A percentile compares a stretch with the other conserved stretches of the same genome.
Conservation (phyloP, 2,113 vertebrate species). For the Gnathonemus longibarbis region DNA sequence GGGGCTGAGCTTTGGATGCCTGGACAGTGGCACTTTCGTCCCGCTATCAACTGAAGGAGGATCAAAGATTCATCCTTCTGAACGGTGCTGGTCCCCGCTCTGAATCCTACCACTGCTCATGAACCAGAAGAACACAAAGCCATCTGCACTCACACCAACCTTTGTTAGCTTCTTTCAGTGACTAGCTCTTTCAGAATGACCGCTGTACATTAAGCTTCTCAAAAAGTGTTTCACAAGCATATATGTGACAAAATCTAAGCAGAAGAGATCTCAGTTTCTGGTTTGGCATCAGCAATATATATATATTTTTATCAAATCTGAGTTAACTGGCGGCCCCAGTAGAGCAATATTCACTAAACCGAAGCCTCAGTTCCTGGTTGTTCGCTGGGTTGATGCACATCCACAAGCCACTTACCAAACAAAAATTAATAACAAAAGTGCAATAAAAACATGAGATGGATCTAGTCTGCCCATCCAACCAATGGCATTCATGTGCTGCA, state of each 20-base stretch:
- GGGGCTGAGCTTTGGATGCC: not conserved
- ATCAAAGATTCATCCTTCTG: not conserved
- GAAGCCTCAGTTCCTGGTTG: not conserved
- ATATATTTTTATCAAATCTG: not conserved
- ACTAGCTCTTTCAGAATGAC: not conserved
- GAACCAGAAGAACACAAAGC: not conserved
- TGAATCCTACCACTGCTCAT: not conserved
- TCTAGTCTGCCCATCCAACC: not conserved
- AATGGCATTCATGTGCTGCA: not conserved
- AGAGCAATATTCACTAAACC: not conserved
- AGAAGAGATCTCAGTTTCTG: not conserved
- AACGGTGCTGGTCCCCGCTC: not conserved
- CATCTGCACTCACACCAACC: not conserved
- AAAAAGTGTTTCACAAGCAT: not conserved
- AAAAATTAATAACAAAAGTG: not conserved
- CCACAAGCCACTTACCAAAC: not conserved
- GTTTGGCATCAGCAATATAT: not conserved
- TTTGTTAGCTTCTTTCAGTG: not conserved
- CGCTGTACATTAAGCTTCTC: not conserved
- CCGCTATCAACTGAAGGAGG: not conserved
- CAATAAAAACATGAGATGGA: not conserved
- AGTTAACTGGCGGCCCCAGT: not conserved
- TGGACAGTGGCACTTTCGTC: not conserved
- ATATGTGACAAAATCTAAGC: not conserved
- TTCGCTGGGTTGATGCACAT: not conserved